These are phyloP conservation scores for Psittacus erithacus DNA, from an alignment of 2,113 vertebrate genomes.

Conservation along the genomic window DNA sequence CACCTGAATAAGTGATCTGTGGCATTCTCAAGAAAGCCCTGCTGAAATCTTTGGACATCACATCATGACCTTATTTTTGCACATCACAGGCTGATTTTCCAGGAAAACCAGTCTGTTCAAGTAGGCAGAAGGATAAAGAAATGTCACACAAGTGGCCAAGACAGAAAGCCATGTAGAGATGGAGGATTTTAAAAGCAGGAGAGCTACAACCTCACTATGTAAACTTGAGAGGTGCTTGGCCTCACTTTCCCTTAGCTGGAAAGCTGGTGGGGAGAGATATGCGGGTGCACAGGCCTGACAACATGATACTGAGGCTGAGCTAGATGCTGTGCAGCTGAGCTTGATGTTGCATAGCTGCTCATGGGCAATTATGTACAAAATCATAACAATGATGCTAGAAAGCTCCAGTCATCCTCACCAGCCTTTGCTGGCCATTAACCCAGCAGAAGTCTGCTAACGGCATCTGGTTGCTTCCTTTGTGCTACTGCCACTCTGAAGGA, in stretches of 20 bases:
- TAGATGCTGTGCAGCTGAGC: neutral
- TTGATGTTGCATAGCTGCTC: neutral
- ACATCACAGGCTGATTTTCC: neutral
- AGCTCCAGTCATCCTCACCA: neutral
- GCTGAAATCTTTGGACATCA: neutral
- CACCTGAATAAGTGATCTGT: neutral
- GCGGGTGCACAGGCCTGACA: neutral
- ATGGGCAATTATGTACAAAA: neutral
- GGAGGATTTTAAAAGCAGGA: neutral
- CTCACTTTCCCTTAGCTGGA: neutral
- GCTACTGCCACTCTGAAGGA: slow-evolving; percentile 7
- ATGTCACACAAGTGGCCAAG: neutral
- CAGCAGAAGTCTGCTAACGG: slow-evolving; percentile 36
- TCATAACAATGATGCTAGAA: neutral
- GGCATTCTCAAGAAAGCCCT: neutral
- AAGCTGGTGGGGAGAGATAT: neutral
- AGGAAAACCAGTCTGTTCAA: neutral
- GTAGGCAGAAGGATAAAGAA: neutral
- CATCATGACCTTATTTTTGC: neutral
- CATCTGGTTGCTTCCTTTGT: neutral
- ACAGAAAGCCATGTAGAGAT: neutral
- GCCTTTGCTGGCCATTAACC: slow-evolving; percentile 22
- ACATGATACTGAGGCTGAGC: neutral
- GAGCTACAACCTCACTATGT: neutral
- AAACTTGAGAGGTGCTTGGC: neutral